A percentile compares a stretch with the other conserved stretches of the same genome.
Evolutionary conservation across 2,888 invertebrate genomes (phyloP).

Genomic region (Stenodera caucasica): DNA sequence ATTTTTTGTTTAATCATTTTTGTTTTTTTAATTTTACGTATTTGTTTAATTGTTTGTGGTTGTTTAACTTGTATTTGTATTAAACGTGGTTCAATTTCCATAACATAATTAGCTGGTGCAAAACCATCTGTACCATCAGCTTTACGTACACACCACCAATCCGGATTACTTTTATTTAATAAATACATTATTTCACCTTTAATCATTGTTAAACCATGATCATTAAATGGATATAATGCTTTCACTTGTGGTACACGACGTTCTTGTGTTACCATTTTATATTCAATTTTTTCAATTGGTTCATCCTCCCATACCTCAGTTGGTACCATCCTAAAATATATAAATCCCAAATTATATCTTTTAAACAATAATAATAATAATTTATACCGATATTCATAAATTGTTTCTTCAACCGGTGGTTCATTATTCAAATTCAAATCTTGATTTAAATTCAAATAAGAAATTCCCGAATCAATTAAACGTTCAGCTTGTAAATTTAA

Average conservation of each 20-base stretch:
- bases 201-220: constrained; percentile 87
- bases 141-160: constrained; percentile 99
- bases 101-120: constrained; percentile 96
- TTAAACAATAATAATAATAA: constrained; percentile 19
- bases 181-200: constrained; percentile 92
- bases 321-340: constrained; percentile 66
- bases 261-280: constrained; percentile 84
- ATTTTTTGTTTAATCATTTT: constrained; percentile 85
- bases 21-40: constrained; percentile 87
- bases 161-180: constrained; percentile 91
- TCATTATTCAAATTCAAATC: constrained; percentile 67
- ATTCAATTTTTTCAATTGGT: constrained; percentile 80
- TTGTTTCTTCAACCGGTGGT: constrained; percentile 66
- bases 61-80: constrained; percentile 82
- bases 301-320: constrained; percentile 94
- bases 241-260: constrained; percentile 84
- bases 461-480: constrained; percentile 76
- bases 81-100: constrained; percentile 86
- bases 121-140: constrained; percentile 92
- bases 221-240: constrained; percentile 86
- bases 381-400: constrained; percentile 45
- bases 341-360: constrained; percentile 15
- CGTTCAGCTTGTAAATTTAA: constrained; percentile 79
- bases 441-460: constrained; percentile 64
- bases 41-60: constrained; percentile 79